These are phyloP conservation scores for Emydoidea blandingii DNA, from an alignment of 2,797 vertebrate species.

Conservation along the genomic window DNA sequence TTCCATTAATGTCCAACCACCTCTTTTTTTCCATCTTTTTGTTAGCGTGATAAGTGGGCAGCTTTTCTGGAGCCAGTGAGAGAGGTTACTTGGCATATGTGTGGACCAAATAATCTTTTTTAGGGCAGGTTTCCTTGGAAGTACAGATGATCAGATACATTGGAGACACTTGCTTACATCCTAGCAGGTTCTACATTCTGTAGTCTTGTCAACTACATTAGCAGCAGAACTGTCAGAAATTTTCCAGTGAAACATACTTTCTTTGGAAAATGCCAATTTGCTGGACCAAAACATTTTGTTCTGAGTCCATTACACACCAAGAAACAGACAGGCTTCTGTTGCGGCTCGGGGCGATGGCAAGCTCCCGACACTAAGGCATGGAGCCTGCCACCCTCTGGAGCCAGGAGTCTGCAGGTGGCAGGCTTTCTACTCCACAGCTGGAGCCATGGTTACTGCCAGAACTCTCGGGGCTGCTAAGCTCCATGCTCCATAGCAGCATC, in stretches of 20 bases:
- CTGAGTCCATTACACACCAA: no score
- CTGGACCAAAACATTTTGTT: no score
- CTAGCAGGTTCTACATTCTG: neutral
- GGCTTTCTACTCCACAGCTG: neutral
- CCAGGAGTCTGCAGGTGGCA: neutral
- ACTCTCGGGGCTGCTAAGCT: neutral
- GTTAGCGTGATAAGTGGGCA: neutral
- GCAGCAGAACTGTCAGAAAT: no score
- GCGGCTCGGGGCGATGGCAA: no score
- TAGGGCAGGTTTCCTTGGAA: neutral
- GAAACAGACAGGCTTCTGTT: no score
- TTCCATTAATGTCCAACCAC: neutral
- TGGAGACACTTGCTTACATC: neutral
- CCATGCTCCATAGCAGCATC: no score
- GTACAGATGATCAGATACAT: rapidly evolving
- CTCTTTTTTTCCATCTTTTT: neutral
- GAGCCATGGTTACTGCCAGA: neutral
- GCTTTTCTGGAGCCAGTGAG: neutral
- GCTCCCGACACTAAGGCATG: no score
- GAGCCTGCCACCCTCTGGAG: no score
- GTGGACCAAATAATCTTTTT: neutral
- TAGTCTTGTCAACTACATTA: neutral
- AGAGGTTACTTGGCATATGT: neutral
- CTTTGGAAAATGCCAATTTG: no score
- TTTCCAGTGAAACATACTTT: no score